These are phyloP conservation scores for Rallus limicola DNA, from an alignment of 2,113 vertebrate species.

Conservation along the genomic window DNA sequence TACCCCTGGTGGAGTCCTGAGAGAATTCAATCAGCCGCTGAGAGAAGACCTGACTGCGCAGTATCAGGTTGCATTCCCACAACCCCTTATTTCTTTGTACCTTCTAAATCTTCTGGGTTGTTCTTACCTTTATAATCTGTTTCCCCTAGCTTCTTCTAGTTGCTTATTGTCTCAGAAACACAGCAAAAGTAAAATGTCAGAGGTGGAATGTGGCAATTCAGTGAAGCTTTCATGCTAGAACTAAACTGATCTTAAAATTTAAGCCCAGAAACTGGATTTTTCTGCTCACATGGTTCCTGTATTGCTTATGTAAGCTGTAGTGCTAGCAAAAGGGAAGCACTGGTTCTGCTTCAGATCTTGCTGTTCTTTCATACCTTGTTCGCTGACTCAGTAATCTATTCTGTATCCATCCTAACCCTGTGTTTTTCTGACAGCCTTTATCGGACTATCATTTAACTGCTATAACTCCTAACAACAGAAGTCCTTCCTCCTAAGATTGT, in stretches of 20 bases:
- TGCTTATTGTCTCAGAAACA: neutral
- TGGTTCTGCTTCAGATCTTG: neutral
- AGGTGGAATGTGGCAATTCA: neutral
- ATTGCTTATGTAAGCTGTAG: neutral
- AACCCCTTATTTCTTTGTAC: neutral
- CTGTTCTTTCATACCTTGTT: neutral
- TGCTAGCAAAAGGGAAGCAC: neutral
- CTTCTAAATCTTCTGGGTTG: neutral
- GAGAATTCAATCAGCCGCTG: neutral
- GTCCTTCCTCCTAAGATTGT: neutral
- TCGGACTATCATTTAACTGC: neutral
- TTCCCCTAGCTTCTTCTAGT: neutral
- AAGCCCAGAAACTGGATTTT: neutral
- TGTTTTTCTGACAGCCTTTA: neutral
- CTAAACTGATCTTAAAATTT: neutral
- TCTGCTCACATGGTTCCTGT: neutral
- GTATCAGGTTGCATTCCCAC: neutral
- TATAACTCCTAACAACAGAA: neutral
- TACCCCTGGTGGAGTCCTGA: neutral
- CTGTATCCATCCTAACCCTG: neutral
- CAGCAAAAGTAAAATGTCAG: fast-evolving
- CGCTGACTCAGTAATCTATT: neutral
- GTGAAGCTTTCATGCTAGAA: neutral
- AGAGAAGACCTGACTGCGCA: neutral
- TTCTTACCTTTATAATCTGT: neutral